Percentiles rank a stretch among this genome's conserved stretches.
These are phyloP conservation scores for Brachionus angularis DNA, from an alignment of 1,140 invertebrate genomes.

Conservation along the genomic window DNA sequence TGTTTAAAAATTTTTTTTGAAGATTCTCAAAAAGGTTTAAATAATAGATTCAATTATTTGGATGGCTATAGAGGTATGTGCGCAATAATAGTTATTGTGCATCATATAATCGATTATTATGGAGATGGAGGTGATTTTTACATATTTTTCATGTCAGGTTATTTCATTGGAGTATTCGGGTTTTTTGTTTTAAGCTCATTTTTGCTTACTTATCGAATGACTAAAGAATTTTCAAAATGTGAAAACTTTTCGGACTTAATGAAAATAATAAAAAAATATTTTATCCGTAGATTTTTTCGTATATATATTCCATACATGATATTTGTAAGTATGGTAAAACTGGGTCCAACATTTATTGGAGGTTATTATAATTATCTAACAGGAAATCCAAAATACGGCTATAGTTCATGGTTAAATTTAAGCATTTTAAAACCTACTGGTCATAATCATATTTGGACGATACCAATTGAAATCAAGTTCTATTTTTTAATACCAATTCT, in stretches of 20 bases:
- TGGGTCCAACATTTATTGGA: background rate
- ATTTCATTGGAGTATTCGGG: conserved; percentile 6
- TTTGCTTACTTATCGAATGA: conserved; percentile 24
- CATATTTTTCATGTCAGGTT: background rate
- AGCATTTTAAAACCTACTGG: background rate
- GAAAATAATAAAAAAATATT: conserved; percentile 9
- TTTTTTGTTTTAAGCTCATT: conserved; percentile 23
- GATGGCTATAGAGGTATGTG: no score
- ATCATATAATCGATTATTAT: no score
- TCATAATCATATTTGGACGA: conserved; percentile 9
- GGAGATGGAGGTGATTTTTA: background rate
- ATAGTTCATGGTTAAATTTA: conserved; percentile 1
- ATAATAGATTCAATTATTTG: no score
- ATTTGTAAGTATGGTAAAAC: background rate
- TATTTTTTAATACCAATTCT: conserved; percentile 10
- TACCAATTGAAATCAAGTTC: conserved; percentile 6
- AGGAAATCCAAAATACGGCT: no score
- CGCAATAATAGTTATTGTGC: no score
- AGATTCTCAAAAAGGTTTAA: no score
- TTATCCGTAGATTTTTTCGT: conserved; percentile 8
- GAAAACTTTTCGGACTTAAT: background rate
- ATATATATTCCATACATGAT: background rate
- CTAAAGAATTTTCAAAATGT: background rate
- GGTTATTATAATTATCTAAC: no score
- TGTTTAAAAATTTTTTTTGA: no score